phyloP scores from a whole-genome alignment of 2,888 invertebrate genomes.

The Polydrusus pterygomalis region DNA sequence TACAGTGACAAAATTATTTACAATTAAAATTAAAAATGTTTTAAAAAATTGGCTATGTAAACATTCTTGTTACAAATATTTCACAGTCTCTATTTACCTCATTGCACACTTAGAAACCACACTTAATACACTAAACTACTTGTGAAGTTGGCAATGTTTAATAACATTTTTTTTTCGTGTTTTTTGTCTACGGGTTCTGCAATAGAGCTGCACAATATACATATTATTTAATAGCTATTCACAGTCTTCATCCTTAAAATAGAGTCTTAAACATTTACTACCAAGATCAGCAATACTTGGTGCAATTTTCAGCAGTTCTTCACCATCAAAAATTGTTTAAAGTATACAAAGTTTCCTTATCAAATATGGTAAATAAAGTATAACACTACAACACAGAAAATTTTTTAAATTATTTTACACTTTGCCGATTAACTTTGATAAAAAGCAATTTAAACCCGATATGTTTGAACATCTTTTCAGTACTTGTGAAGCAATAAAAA shows the following conservation, averaged over 20 bases:
- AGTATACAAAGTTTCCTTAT: neutral
- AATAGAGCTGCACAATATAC: conserved; percentile 54
- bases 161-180: conserved; percentile 30
- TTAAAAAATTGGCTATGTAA: conserved; percentile 55
- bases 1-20: conserved; percentile 57
- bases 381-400: too few relatives aligned
- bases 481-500: too few relatives aligned
- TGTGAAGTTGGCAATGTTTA: conserved; percentile 55
- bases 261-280: conserved; percentile 45
- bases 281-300: conserved; percentile 40
- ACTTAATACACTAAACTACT: conserved; percentile 53
- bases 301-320: conserved; percentile 40
- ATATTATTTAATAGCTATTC: conserved; percentile 57
- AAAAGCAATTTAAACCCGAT: too few relatives aligned
- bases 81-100: conserved; percentile 67
- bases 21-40: conserved; percentile 56
- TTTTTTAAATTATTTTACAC: neutral
- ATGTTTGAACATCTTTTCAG: too few relatives aligned
- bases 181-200: conserved; percentile 41
- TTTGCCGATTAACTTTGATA: too few relatives aligned
- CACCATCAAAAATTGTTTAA: conserved; percentile 14
- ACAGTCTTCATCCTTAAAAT: conserved; percentile 56
- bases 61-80: conserved; percentile 40
- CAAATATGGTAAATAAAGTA: too few relatives aligned
- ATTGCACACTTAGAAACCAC: conserved; percentile 66